Evolutionary conservation across 2,888 invertebrate species (phyloP), one percentile per base, ranked within the genome.

Genomic region (Stenolophus ochropezus): DNA sequence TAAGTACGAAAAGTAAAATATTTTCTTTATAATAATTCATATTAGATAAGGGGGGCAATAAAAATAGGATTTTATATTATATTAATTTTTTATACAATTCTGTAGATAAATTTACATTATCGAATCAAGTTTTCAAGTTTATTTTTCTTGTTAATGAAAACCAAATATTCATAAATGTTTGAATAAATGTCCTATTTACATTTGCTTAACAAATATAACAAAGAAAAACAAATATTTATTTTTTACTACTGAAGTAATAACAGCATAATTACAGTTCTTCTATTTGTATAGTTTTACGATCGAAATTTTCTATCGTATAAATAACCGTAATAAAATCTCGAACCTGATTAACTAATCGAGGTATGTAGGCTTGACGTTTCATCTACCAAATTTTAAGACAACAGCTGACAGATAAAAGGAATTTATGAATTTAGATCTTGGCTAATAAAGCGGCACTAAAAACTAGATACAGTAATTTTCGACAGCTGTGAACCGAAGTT

Each of bases 401-500:
- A 21, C 56, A 56, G 21, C 21, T 56, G 56, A 56, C 56, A 21
- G 56, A 18, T 56, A 20, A 11, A 14, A 56, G 20, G 20, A 56
- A 20, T 56, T 56, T 21, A 56, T 56, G 56, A 21, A 18, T 56
- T 56, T 21, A 8, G 8, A 56, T 21, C 1, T 56, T 11, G 18
- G 20, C 56, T 18, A 18, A 56, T 56, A 56, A 21, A 18, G 18
- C 14, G 5, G 21, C 20, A 56, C 20, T 21, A 20, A 58, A 53
- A 58, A 58, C 21, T 18, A 58, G 56, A 21, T 21, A 61, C 25
- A 11, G 42, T 71, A 42, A 71, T 71, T 71, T 71, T 71, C 71
- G 71, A 71, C 71, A 71, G 33, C 11, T 71, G 71, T 71, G 8
- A 16, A 42, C 71, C 71, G 71, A 71, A 18, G 11, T 23, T n/a